Conservation (phyloP, 2,113 vertebrate species). For the Arvicanthis niloticus region DNA sequence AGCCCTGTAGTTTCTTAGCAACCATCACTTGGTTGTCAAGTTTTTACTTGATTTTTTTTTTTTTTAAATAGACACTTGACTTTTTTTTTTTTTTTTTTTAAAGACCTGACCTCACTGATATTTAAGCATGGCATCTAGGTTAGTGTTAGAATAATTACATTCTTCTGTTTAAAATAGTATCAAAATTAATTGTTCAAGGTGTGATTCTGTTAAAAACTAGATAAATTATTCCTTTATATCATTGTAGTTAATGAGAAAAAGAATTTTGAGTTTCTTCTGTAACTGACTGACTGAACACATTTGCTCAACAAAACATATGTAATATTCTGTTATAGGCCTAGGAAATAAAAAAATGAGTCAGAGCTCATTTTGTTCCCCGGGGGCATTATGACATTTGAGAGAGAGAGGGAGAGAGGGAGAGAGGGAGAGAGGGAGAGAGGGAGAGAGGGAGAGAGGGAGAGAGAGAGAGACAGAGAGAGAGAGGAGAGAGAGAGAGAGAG, state of each 20-base stretch:
- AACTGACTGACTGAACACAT: background rate
- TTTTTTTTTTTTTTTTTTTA: background rate
- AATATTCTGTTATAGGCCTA: background rate
- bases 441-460: background rate
- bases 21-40: conserved; percentile 58
- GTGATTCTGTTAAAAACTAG: conserved; percentile 2
- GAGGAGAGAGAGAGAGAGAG: background rate
- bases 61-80: conserved; percentile 47
- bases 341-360: background rate
- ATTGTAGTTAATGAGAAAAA: background rate
- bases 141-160: conserved; percentile 56
- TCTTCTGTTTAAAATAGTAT: conserved; percentile 38
- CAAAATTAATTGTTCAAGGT: conserved; percentile 42
- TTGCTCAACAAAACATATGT: background rate
- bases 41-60: conserved; percentile 45
- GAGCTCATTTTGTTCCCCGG: background rate
- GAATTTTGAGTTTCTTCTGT: conserved; percentile 17
- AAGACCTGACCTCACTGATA: conserved; percentile 9
- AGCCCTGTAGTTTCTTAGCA: conserved; percentile 64
- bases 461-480: background rate
- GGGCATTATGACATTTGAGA: background rate
- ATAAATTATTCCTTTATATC: background rate
- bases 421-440: background rate
- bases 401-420: background rate
- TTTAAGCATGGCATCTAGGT: conserved; percentile 50